phyloP scores from a whole-genome alignment of 1,140 invertebrate species.

The Zaprionus inermis region DNA sequence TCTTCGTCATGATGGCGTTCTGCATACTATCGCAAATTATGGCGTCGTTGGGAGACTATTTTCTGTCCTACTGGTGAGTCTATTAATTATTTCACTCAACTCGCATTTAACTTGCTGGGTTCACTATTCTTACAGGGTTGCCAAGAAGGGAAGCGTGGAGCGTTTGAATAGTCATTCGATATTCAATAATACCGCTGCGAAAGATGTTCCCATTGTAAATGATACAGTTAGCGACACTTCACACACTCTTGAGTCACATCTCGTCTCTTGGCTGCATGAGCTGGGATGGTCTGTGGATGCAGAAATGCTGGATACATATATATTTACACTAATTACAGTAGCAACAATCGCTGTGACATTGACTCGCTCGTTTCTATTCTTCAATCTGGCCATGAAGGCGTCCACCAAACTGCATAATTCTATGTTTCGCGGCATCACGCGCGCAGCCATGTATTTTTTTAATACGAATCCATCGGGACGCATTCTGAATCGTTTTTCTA shows the following conservation, averaged over 20 bases:
- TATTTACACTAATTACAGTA: conserved; percentile 86
- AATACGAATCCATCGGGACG: conserved; percentile 91
- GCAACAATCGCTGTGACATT: conserved; percentile 86
- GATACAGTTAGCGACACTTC: conserved; percentile 20
- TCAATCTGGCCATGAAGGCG: conserved; percentile 89
- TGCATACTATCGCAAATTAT: conserved; percentile 86
- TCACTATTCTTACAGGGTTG: conserved; percentile 85
- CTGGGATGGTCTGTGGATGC: conserved; percentile 61
- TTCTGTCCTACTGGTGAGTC: conserved; percentile 87
- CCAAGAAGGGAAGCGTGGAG: conserved; percentile 59
- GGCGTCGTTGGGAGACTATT: conserved; percentile 88
- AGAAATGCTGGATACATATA: conserved; percentile 78
- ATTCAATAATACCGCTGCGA: conserved; percentile 1
- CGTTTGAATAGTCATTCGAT: not conserved
- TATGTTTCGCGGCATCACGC: conserved; percentile 91
- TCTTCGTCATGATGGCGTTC: conserved; percentile 84
- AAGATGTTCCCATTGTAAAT: not conserved
- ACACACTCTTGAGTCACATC: conserved; percentile 39
- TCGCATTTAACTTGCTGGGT: not conserved
- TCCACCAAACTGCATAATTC: conserved; percentile 90
- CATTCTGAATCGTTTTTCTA: conserved; percentile 92
- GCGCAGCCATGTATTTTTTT: conserved; percentile 93
- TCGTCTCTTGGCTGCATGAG: conserved; percentile 52
- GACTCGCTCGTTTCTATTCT: conserved; percentile 88
- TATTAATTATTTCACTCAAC: not conserved